Evolutionary conservation across 2,797 vertebrate genomes (phyloP).

Genomic region (Argentina silus): DNA sequence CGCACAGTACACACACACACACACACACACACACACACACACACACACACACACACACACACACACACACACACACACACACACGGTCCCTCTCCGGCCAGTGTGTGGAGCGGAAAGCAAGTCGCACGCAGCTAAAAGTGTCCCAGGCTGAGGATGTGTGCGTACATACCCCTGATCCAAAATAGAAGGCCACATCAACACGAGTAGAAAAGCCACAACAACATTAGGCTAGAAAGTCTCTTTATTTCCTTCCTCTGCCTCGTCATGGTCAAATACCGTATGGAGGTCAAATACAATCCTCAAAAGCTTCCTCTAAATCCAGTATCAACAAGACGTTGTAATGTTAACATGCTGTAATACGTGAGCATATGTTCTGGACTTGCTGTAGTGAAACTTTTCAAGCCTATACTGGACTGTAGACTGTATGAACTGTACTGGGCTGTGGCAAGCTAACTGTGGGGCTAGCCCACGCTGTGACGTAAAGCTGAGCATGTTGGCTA

Average conservation of each 20-base stretch:
- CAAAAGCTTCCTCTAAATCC: neutral
- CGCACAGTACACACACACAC: slow-evolving; percentile 3
- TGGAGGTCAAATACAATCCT: neutral
- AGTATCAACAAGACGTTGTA: neutral
- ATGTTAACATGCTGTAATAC: too few relatives aligned
- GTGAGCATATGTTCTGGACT: neutral
- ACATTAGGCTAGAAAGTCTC: neutral
- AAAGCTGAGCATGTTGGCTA: neutral
- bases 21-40: slow-evolving; percentile 38
- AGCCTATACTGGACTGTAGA: neutral
- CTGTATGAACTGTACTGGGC: neutral
- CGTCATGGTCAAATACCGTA: neutral
- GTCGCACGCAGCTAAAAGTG: slow-evolving; percentile 49
- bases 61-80: slow-evolving; percentile 43
- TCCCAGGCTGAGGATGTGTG: slow-evolving; percentile 24
- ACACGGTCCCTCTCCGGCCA: slow-evolving; percentile 41
- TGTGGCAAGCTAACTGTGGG: neutral
- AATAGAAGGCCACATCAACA: slow-evolving; percentile 45
- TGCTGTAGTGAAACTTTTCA: neutral
- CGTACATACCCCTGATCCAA: slow-evolving; percentile 34
- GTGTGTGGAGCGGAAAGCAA: slow-evolving; percentile 47
- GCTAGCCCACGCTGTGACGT: neutral
- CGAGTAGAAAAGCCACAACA: slow-evolving; percentile 16
- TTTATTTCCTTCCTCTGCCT: neutral
- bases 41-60: slow-evolving; percentile 38